Evolutionary conservation across 2,888 invertebrate species (phyloP), one percentile per base, ranked within the genome.

Genomic region (Dynastes grantii): DNA sequence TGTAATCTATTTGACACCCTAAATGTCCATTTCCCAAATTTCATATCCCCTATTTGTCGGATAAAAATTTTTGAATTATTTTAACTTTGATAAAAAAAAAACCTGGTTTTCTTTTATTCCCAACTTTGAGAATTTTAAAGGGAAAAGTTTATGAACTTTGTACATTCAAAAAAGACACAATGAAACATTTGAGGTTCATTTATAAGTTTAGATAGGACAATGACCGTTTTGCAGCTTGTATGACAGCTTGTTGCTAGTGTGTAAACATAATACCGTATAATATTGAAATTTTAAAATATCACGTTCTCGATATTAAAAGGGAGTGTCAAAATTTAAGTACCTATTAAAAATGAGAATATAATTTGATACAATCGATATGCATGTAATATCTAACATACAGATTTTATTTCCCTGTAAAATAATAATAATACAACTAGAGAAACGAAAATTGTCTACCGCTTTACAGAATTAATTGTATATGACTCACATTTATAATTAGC

Each of bases 71-170:
- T n/a, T n/a, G n/a, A n/a, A n/a, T n/a, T n/a, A n/a, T n/a, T n/a
- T n/a, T n/a, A n/a, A n/a, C n/a, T n/a, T n/a, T n/a, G n/a, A n/a
- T n/a, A n/a, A n/a, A n/a, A n/a, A n/a, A n/a, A n/a, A n/a, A n/a
- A n/a, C n/a, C n/a, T n/a, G n/a, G n/a, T n/a, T n/a, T n/a, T n/a
- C n/a, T n/a, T n/a, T n/a, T n/a, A n/a, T n/a, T n/a, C n/a, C n/a
- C n/a, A n/a, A n/a, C n/a, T n/a, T n/a, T n/a, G n/a, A n/a, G n/a
- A n/a, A n/a, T n/a, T n/a, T n/a, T n/a, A n/a, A n/a, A n/a, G n/a
- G n/a, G n/a, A n/a, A n/a, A n/a, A n/a, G n/a, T n/a, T n/a, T n/a
- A 68, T 78, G 78, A 78, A 78, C 78, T 78, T 78, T 78, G 78
- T 71, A 78, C 78, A 64, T 45, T 73, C 71, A 32, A 63, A 78